Evolutionary conservation across 1,140 invertebrate species (phyloP), one percentile per base, ranked within the genome.

Genomic region (Aethina tumida): DNA sequence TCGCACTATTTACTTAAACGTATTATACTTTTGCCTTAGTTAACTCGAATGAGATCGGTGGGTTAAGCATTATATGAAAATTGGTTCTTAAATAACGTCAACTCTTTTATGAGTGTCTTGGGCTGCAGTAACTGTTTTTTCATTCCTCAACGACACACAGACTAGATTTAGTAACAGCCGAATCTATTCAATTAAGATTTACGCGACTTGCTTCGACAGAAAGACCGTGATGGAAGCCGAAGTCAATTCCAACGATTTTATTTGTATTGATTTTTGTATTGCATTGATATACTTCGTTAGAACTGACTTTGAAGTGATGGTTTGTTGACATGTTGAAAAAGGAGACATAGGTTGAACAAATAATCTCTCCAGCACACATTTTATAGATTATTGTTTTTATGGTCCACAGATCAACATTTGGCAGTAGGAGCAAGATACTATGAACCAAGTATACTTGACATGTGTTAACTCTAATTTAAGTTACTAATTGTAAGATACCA

Each of bases 81-180:
- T 2, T 9, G 15, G 3, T 30, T 30, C 1, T 30, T 13, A 21
- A 20, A 16, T 34, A 12, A 35, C 22, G 15, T 22, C 33, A 21
- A 35, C 22, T 22, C 16, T 22, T 21, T 9, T 10, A 21, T 21
- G n/a, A 21, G n/a, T 22, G 16, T 35, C 25, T 32, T 21, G 26
- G 38, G n/a, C 13, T 15, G 16, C 14, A 29, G 29, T 32, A 26
- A 34, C 20, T 34, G 30, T 30, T 42, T 44, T 15, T 17, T 28
- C 35, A 39, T 29, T 28, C 18, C 32, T 26, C 44, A 36, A 35
- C 43, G 24, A 44, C 46, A 40, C 42, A 49, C 43, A 40, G 52
- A 54, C 52, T 54, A 54, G 52, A 54, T 47, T 49, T 47, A 28
- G 46, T 37, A 35, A 57, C 55, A 57, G 55, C 53, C 55, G 51